phyloP scores from a whole-genome alignment of 2,888 invertebrate genomes.

The Heliconius hortense region DNA sequence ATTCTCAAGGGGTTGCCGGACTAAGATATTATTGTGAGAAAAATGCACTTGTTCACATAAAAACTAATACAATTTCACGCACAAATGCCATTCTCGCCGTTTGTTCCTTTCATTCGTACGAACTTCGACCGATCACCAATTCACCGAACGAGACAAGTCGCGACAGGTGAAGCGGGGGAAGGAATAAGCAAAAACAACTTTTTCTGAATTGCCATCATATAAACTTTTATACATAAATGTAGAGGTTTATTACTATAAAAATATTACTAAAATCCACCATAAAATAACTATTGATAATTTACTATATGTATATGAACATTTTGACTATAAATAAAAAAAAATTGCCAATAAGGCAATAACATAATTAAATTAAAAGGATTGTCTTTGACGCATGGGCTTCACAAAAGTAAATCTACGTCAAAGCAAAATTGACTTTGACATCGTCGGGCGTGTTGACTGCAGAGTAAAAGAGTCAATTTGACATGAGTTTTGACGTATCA shows the following conservation, averaged over 20 bases:
- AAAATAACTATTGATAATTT: background rate
- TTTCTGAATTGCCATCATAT: slow-evolving; percentile 21
- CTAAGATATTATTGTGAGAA: slow-evolving; percentile 60
- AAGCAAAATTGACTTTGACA: slow-evolving; percentile 25
- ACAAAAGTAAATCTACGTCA: slow-evolving; percentile 7
- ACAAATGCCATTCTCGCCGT: slow-evolving; percentile 70
- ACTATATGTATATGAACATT: background rate
- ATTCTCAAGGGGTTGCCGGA: slow-evolving; percentile 54
- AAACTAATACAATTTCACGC: slow-evolving; percentile 73
- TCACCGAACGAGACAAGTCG: slow-evolving; percentile 49
- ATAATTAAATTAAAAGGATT: slow-evolving; percentile 19
- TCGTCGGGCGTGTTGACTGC: slow-evolving; percentile 15
- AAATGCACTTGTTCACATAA: slow-evolving; percentile 72
- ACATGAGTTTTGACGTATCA: slow-evolving; percentile 33
- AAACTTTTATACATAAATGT: background rate
- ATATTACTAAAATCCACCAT: background rate
- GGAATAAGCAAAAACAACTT: slow-evolving; percentile 26
- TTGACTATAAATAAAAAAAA: background rate
- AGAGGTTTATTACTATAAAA: background rate
- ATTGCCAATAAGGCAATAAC: slow-evolving; percentile 1
- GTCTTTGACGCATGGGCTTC: slow-evolving; percentile 14
- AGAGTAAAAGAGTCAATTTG: slow-evolving; percentile 22
- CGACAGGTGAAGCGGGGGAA: slow-evolving; percentile 38
- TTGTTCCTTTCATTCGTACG: slow-evolving; percentile 56
- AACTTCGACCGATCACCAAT: slow-evolving; percentile 43